Percentiles rank a stretch among this genome's conserved stretches.
phyloP scores from a whole-genome alignment of 2,797 vertebrate species.

The Phrynocephalus forsythii region DNA sequence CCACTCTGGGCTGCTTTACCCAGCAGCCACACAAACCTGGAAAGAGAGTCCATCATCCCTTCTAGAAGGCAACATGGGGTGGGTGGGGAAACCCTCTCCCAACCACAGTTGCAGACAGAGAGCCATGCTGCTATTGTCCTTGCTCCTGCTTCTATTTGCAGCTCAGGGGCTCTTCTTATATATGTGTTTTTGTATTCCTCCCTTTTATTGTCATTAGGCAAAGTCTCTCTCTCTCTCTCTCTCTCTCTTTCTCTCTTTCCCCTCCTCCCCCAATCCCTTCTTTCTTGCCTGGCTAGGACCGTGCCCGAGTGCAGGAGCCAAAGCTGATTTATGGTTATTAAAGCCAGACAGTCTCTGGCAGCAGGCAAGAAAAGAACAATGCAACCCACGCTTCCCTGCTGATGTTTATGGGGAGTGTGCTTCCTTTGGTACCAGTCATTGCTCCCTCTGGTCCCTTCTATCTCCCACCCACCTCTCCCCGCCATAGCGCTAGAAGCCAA shows the following conservation, averaged over 20 bases:
- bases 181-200: background rate
- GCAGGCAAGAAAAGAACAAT: constrained; percentile 29
- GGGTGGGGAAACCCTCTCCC: background rate
- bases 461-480: background rate
- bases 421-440: constrained; percentile 23
- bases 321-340: constrained; percentile 48
- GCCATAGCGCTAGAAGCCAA: background rate
- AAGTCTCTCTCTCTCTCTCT: background rate
- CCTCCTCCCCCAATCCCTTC: background rate
- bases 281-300: background rate
- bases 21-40: background rate
- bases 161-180: constrained; percentile 4
- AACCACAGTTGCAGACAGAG: constrained; percentile 4
- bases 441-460: constrained; percentile 16
- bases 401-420: background rate
- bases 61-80: background rate
- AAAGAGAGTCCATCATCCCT: background rate
- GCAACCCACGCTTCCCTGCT: background rate
- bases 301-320: background rate
- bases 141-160: background rate
- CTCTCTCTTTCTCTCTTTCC: background rate
- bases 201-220: constrained; percentile 14
- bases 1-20: background rate
- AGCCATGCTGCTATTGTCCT: constrained; percentile 49
- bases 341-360: constrained; percentile 34